A percentile compares a stretch with the other conserved stretches of the same genome.
phyloP scores from a whole-genome alignment of 2,888 invertebrate genomes.

The Acanthosoma haemorrhoidale region DNA sequence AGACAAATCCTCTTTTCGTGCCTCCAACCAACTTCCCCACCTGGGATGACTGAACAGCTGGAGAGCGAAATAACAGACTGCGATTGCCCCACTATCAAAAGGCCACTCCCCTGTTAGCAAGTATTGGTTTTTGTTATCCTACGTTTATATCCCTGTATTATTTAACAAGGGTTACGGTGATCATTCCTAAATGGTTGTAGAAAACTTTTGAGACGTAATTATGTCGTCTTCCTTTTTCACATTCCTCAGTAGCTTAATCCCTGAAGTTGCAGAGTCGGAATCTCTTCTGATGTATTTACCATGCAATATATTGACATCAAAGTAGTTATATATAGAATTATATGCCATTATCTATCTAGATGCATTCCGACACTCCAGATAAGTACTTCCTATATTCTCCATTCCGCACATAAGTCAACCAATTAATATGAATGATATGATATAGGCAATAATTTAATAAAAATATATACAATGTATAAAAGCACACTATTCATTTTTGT shows the following conservation, averaged over 20 bases:
- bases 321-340: background rate
- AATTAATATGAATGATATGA: constrained; percentile 1
- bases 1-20: constrained; percentile 50
- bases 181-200: constrained; percentile 9
- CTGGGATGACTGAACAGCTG: constrained; percentile 56
- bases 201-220: constrained; percentile 9
- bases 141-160: background rate
- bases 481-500: constrained; percentile 13
- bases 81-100: background rate
- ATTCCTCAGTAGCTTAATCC: background rate
- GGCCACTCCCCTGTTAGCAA: background rate
- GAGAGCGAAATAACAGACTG: constrained; percentile 12
- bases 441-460: constrained; percentile 17
- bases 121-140: no score
- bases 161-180: background rate
- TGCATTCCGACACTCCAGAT: background rate
- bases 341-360: constrained; percentile 2
- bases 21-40: constrained; percentile 57
- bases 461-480: constrained; percentile 16
- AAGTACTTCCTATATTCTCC: constrained; percentile 3
- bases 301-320: background rate
- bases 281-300: background rate
- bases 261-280: background rate
- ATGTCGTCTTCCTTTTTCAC: constrained; percentile 18
- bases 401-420: background rate